Evolutionary conservation across 2,113 vertebrate genomes (phyloP).

Genomic region (Platycercus adscitus): DNA sequence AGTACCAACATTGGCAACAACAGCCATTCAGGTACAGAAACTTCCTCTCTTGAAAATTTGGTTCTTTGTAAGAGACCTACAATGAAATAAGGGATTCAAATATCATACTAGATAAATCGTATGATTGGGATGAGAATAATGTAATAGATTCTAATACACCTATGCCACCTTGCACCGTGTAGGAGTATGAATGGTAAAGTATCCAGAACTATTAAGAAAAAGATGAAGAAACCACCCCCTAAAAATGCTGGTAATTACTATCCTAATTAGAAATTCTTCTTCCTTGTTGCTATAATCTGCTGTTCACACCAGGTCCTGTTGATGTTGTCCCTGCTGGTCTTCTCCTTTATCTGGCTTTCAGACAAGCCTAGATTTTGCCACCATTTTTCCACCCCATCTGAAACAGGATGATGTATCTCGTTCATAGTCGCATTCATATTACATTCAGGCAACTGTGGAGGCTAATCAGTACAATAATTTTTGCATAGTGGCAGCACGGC

Average conservation of each 20-base stretch:
- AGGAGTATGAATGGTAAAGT: not conserved
- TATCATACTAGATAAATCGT: not conserved
- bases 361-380: not conserved
- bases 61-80: not conserved
- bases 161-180: not conserved
- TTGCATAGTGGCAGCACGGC: not conserved
- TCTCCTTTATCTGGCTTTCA: not conserved
- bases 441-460: not conserved
- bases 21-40: not conserved
- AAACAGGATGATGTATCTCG: not conserved
- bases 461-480: not conserved
- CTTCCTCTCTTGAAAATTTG: not conserved
- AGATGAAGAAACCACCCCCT: not conserved
- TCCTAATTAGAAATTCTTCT: not conserved
- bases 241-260: not conserved
- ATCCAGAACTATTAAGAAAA: not conserved
- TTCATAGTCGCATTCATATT: accelerated
- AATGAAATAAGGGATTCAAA: not conserved
- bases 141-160: not conserved
- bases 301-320: not conserved
- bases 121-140: not conserved
- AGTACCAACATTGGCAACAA: not conserved
- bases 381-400: not conserved
- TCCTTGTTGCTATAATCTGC: not conserved
- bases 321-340: not conserved